Evolutionary conservation across 2,113 vertebrate species (phyloP), one percentile per base, ranked within the genome.

Genomic region (Xenus cinereus): DNA sequence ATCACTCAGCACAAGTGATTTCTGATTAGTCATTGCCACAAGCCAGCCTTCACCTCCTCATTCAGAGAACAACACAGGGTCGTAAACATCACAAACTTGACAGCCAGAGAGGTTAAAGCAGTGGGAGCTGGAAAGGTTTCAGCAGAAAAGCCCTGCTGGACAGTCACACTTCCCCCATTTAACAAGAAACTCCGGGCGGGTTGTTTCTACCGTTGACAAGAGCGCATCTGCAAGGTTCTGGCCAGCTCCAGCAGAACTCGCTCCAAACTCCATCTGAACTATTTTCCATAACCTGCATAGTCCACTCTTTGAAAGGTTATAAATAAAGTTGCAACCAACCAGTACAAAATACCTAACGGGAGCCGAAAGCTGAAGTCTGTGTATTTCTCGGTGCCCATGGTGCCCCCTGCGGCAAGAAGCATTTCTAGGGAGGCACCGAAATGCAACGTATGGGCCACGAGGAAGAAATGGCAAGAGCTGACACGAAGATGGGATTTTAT

Each of bases 401-500:
- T 18, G 50, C 50, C 59, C 32, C 33, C 32, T 35, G 64, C 1
- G 1, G 23, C 9, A 73, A 37, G 24, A 63, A 35, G 32, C 4
- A 11, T 3, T 45, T 79, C 21, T 10, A n/a, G 45, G 71, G 14
- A 82, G 8, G 19, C 6, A 30, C 35, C 26, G 27, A 43, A 43
- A 63, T 33, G 16, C 81, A 90, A 46, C 0, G 0, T 12, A 17
- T 0, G 1, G 20, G 45, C 6, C 50, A 2, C 0, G 2, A 48
- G 28, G 54, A 60, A 85, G 16, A 66, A 86, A 50, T 3, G 5
- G 37, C 53, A 51, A 16, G 48, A 54, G 50, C 3, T 16, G 30
- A 92, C 41, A 77, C 24, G 1, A 73, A 91, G 57, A 60, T 86
- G 81, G 50, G 80, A 75, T 82, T 97, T 96, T 96, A 97, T 98